A percentile compares a stretch with the other conserved stretches of the same genome.
phyloP scores from a whole-genome alignment of 2,888 invertebrate genomes.

The Melieria picta region DNA sequence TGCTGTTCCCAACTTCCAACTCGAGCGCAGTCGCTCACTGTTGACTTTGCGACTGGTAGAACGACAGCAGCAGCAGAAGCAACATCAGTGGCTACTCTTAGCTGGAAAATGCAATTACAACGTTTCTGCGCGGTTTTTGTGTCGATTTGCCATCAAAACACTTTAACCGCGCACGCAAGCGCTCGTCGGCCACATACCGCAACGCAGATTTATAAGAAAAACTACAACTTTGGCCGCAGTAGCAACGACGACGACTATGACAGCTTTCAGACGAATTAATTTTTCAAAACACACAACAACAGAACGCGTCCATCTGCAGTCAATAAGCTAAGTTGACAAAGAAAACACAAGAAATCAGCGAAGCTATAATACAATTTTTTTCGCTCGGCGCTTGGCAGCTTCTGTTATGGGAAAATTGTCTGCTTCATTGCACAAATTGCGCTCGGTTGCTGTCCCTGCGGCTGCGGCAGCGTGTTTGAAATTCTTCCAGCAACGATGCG shows the following conservation, averaged over 20 bases:
- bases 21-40: background rate
- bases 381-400: background rate
- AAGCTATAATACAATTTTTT: background rate
- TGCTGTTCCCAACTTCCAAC: background rate
- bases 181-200: background rate
- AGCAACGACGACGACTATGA: background rate
- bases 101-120: constrained; percentile 2
- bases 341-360: background rate
- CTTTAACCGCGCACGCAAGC: background rate
- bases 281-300: background rate
- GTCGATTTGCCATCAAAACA: background rate
- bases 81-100: background rate
- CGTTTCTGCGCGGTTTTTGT: background rate
- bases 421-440: constrained; percentile 1
- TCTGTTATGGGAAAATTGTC: constrained; percentile 44
- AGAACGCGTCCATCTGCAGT: background rate
- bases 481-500: background rate
- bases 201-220: background rate
- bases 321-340: background rate
- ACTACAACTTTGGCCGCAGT: background rate
- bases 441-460: background rate
- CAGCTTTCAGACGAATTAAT: no score
- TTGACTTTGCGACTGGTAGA: background rate
- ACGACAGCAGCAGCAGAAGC: background rate
- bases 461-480: background rate